phyloP scores from a whole-genome alignment of 2,113 vertebrate species.

The Phalacrocorax brasilianus region DNA sequence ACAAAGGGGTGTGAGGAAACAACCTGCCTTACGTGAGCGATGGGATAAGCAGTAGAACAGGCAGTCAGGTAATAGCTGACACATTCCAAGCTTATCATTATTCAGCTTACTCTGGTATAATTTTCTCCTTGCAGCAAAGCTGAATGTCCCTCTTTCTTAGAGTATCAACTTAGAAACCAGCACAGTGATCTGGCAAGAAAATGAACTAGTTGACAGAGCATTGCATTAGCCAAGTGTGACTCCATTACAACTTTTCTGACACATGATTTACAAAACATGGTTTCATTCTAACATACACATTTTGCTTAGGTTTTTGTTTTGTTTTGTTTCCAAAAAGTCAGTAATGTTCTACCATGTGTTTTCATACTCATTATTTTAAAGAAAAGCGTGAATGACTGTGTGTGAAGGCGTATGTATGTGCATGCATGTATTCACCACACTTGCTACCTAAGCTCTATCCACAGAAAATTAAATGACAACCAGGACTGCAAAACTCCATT shows the following conservation, averaged over 20 bases:
- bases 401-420: background rate
- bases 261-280: background rate
- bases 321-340: background rate
- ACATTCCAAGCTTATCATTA: background rate
- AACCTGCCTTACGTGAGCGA: accelerated
- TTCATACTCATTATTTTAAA: background rate
- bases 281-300: background rate
- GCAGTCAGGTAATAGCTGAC: background rate
- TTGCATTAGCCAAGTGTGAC: background rate
- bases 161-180: background rate
- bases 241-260: background rate
- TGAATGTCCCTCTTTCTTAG: background rate
- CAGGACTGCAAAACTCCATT: background rate
- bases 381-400: background rate
- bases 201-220: background rate
- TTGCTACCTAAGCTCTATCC: background rate
- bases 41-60: background rate
- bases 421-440: too few species aligned
- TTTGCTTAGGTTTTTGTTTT: background rate
- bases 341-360: background rate
- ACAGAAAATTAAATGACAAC: background rate
- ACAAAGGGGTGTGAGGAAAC: background rate
- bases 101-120: background rate
- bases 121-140: background rate
- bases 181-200: background rate